These are phyloP conservation scores for Drosophila jambulina DNA, from an alignment of 1,140 invertebrate genomes.

Conservation along the genomic window DNA sequence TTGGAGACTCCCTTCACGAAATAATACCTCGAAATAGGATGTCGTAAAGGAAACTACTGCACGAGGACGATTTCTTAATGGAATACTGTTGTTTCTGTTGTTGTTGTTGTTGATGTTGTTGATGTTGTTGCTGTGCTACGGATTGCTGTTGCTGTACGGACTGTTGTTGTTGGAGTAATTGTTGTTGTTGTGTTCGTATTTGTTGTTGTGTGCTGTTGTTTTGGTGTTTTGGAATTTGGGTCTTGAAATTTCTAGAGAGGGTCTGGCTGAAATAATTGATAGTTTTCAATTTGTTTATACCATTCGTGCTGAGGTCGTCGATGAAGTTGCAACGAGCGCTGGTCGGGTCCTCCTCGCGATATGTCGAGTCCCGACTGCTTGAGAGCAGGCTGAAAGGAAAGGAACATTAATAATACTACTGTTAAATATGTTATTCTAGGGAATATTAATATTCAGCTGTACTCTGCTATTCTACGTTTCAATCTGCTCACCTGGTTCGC, in stretches of 20 bases:
- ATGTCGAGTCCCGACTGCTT: slow-evolving; percentile 87
- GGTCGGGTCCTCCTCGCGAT: slow-evolving; percentile 79
- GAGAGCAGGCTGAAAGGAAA: slow-evolving; percentile 89
- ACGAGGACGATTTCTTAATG: slow-evolving; percentile 85
- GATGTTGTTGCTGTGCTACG: slow-evolving; percentile 47
- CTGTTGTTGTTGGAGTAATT: slow-evolving; percentile 42
- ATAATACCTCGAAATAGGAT: slow-evolving; percentile 85
- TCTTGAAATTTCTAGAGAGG: slow-evolving; percentile 81
- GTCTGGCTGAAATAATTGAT: slow-evolving; percentile 74
- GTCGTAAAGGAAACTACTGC: slow-evolving; percentile 85
- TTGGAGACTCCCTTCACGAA: slow-evolving; percentile 73
- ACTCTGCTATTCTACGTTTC: no score
- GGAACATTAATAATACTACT: neutral
- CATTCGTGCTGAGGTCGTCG: slow-evolving; percentile 63
- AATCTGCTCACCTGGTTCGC: slow-evolving; percentile 92
- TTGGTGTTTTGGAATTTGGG: slow-evolving; percentile 78
- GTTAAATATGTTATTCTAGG: neutral
- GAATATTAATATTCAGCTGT: neutral
- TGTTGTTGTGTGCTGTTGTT: slow-evolving; percentile 66
- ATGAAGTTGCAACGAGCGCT: slow-evolving; percentile 48
- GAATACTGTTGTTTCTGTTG: slow-evolving; percentile 73
- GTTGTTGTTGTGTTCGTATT: slow-evolving; percentile 71
- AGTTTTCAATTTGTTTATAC: slow-evolving; percentile 69
- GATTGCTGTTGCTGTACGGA: slow-evolving; percentile 44
- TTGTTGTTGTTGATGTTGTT: slow-evolving; percentile 51